Conservation (phyloP, 2,888 invertebrate species). For the Apotomis capreana region DNA sequence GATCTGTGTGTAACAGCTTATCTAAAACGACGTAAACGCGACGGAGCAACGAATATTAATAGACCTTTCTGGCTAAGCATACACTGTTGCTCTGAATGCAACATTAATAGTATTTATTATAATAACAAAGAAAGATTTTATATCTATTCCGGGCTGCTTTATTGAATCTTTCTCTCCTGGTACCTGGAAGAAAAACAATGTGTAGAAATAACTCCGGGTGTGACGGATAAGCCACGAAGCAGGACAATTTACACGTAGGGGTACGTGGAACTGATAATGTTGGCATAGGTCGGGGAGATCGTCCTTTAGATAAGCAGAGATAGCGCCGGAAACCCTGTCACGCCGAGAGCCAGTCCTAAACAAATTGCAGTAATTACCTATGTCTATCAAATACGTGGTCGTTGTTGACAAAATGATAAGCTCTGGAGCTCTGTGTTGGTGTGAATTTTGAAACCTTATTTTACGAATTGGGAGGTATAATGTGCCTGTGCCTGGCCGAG, state of each 20-base stretch:
- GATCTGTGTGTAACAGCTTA: constrained; percentile 48
- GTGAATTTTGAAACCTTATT: neutral
- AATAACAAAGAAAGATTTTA: constrained; percentile 66
- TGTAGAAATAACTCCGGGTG: constrained; percentile 62
- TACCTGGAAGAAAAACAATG: constrained; percentile 58
- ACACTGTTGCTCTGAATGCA: constrained; percentile 63
- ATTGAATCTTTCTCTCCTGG: constrained; percentile 55
- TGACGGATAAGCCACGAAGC: constrained; percentile 65
- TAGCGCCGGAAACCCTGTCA: constrained; percentile 57
- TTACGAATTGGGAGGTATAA: neutral
- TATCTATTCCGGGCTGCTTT: constrained; percentile 55
- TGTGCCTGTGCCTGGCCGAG: too few species aligned
- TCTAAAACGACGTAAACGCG: constrained; percentile 11
- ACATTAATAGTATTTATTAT: constrained; percentile 77
- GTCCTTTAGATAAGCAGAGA: constrained; percentile 69
- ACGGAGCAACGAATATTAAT: constrained; percentile 6
- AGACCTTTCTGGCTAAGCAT: constrained; percentile 8
- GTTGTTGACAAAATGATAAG: constrained; percentile 27
- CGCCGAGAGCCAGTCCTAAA: constrained; percentile 37
- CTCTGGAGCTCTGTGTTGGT: neutral
- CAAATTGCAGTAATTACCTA: constrained; percentile 30
- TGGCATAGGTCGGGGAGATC: constrained; percentile 71
- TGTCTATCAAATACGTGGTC: constrained; percentile 1
- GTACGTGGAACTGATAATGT: constrained; percentile 67
- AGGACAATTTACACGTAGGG: constrained; percentile 72